Percentiles rank a stretch among this genome's conserved stretches.
Evolutionary conservation across 1,140 invertebrate genomes (phyloP).

Genomic region (Bombus breviceps): DNA sequence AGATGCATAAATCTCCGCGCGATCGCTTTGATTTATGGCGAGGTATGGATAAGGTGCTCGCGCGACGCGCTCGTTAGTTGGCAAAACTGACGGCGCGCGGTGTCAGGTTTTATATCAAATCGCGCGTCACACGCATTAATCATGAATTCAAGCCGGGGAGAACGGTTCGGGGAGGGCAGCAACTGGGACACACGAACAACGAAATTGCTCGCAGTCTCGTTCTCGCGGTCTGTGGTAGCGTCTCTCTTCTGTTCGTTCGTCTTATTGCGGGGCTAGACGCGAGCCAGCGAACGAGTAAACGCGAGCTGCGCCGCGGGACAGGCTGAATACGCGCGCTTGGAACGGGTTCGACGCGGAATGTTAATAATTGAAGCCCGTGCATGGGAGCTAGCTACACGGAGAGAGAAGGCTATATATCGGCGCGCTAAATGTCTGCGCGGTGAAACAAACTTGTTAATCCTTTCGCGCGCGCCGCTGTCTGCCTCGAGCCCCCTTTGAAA

Average conservation of each 20-base stretch:
- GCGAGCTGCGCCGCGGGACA: slow-evolving; percentile 8
- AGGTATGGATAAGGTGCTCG: slow-evolving; percentile 65
- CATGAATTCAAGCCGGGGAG: slow-evolving; percentile 51
- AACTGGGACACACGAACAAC: neutral
- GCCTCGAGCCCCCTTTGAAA: neutral
- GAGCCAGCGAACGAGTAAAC: neutral
- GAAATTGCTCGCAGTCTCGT: slow-evolving; percentile 8
- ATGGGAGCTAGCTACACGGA: neutral
- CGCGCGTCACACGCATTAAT: slow-evolving; percentile 63
- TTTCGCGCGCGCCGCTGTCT: neutral
- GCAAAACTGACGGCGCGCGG: slow-evolving; percentile 59
- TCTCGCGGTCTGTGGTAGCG: neutral
- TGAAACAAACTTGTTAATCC: slow-evolving; percentile 43
- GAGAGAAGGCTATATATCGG: neutral
- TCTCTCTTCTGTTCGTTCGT: neutral
- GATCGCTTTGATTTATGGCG: slow-evolving; percentile 58
- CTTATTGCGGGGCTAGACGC: neutral
- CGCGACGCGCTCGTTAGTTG: slow-evolving; percentile 60
- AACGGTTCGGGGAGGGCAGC: too few species aligned
- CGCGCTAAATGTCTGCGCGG: slow-evolving; percentile 5
- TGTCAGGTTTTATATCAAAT: slow-evolving; percentile 69
- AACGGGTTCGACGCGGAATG: slow-evolving; percentile 27
- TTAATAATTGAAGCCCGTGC: slow-evolving; percentile 42
- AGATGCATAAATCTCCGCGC: slow-evolving; percentile 60
- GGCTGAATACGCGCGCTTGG: slow-evolving; percentile 16